These are phyloP conservation scores for Dynastes tityus DNA, from an alignment of 2,888 invertebrate genomes.

Conservation along the genomic window DNA sequence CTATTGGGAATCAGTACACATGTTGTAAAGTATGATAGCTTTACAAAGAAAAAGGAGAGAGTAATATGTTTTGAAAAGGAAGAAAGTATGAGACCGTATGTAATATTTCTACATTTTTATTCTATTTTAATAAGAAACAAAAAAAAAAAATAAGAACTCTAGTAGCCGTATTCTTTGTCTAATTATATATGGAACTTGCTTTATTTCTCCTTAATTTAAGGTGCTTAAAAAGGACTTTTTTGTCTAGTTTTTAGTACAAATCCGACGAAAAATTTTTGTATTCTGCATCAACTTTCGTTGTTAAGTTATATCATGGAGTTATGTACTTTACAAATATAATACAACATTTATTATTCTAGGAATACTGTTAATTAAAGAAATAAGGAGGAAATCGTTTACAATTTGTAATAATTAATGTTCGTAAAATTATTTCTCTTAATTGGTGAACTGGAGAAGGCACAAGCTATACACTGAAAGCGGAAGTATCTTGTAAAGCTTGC, in stretches of 20 bases:
- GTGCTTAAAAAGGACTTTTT: slow-evolving; percentile 49
- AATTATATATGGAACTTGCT: slow-evolving; percentile 26
- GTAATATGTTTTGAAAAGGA: slow-evolving; percentile 21
- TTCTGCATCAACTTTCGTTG: not conserved
- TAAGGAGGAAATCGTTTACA: too few species aligned
- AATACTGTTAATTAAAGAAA: not conserved
- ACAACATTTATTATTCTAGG: not conserved
- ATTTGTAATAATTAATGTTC: too few species aligned
- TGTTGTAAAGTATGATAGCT: slow-evolving; percentile 52
- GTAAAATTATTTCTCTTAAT: too few species aligned
- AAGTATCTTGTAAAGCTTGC: not conserved
- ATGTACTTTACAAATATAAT: slow-evolving; percentile 12
- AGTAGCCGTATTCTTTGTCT: slow-evolving; percentile 4
- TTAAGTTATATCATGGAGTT: slow-evolving; percentile 10
- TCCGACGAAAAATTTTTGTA: slow-evolving; percentile 6
- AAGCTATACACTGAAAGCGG: not conserved
- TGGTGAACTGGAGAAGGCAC: too few species aligned
- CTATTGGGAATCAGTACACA: slow-evolving; percentile 47
- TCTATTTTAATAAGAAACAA: slow-evolving; percentile 28
- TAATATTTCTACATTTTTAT: slow-evolving; percentile 53
- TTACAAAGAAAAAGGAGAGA: slow-evolving; percentile 33
- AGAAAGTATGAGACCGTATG: slow-evolving; percentile 47
- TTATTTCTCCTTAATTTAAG: slow-evolving; percentile 35
- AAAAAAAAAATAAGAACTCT: not conserved
- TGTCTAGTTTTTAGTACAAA: slow-evolving; percentile 35